Base-by-base conservation (phyloP, 2,888 invertebrate genomes). In the Ichneumon xanthorius region DNA sequence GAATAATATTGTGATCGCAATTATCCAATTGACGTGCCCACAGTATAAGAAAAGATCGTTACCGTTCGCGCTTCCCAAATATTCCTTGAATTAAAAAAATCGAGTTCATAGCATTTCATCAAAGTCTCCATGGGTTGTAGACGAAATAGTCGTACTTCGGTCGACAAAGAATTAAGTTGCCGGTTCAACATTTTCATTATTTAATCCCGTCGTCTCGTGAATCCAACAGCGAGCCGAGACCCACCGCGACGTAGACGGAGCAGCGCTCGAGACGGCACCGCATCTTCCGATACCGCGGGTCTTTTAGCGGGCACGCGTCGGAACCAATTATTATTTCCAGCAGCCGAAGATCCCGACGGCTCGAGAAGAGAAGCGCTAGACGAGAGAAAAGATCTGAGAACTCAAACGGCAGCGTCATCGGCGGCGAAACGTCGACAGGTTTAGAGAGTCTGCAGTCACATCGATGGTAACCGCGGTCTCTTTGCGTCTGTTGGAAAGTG, bases 381-480 rank as follows among this genome's bases (percentile, higher is more conserved):
- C 84, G 84, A 85, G 33, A 70, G 80, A 81, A 73, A 80, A 82
- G 82, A 87, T 85, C 81, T 83, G 84, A 88, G 53, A 65, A 76
- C 16, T 63, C 70, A 16, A 16, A 48, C 45, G 45, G 45, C 61
- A 1, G 84, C 58, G 26, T 58, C 11, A 22, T 26, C 76, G 77
- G 85, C 84, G 77, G 58, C 83, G 84, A 80, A 86, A 82, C 71
- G 89, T 71, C 87, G 88, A 90, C 90, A 89, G 88, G 72, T 90
- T 90, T 90, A 89, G 79, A 86, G 87, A 86, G 87, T 87, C 85
- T 82, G 85, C 88, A 86, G 83, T 82, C 71, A 61, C 67, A 72
- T 72, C 72, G 71, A 33, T n/a, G 67, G 63, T 82, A 55, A 80
- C 26, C 68, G 37, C 63, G 53, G 73, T 58, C 67, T 78, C 72